Evolutionary conservation across 2,888 invertebrate species (phyloP).

Genomic region (Proisotoma minuta): DNA sequence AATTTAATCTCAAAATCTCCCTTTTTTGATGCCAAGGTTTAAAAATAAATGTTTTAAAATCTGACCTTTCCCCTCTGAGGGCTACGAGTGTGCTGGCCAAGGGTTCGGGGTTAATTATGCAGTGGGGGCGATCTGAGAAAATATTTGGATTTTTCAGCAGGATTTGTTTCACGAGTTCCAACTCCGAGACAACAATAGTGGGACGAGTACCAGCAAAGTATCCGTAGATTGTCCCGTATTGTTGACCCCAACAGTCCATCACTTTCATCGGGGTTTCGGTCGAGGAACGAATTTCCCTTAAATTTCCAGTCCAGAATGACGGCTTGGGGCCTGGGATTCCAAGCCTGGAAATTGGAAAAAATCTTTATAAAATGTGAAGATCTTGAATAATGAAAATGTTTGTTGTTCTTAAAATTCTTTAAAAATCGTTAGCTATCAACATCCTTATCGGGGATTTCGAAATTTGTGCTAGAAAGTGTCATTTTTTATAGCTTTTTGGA

Average conservation of each 20-base stretch:
- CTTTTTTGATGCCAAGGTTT: too few species aligned
- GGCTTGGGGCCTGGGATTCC: slow-evolving; percentile 31
- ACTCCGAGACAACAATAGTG: slow-evolving; percentile 44
- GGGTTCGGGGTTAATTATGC: slow-evolving; percentile 41
- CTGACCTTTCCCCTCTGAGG: slow-evolving; percentile 50
- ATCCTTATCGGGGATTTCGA: too few species aligned
- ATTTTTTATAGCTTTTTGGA: too few species aligned
- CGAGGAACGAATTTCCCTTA: slow-evolving; percentile 23
- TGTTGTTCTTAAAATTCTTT: too few species aligned
- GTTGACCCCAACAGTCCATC: slow-evolving; percentile 42
- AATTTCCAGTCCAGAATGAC: slow-evolving; percentile 36
- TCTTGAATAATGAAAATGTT: too few species aligned
- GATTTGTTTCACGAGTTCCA: slow-evolving; percentile 48
- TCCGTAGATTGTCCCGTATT: slow-evolving; percentile 46
- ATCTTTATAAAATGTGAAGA: too few species aligned
- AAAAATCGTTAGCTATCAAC: too few species aligned
- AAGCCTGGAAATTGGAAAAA: too few species aligned
- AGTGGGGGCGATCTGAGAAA: slow-evolving; percentile 48
- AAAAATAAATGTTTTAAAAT: too few species aligned
- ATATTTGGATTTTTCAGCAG: slow-evolving; percentile 48
- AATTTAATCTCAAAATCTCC: too few species aligned
- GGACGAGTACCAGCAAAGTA: slow-evolving; percentile 45
- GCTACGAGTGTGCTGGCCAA: slow-evolving; percentile 42
- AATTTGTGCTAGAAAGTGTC: too few species aligned
- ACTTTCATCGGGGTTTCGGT: slow-evolving; percentile 29